Base-by-base conservation (phyloP, 2,888 invertebrate genomes). In the Lochmaea capreae region DNA sequence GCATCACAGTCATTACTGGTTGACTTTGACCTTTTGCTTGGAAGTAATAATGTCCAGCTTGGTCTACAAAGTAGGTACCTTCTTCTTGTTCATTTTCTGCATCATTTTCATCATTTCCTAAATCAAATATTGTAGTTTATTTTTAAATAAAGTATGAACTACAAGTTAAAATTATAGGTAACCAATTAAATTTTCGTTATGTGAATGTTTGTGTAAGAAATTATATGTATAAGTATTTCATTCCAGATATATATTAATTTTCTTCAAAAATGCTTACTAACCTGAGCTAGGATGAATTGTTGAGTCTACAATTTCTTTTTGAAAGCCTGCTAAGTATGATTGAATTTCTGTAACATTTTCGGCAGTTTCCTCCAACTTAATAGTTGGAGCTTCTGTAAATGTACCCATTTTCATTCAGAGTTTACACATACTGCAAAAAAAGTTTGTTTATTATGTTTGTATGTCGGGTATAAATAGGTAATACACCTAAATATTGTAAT, bases 1-100 rank as follows among this genome's bases (percentile, higher is more conserved):
- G 89, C 63, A 91, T 89, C 76, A 92, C 88, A 0, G 93, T 90
- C 85, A 93, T 90, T 62, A 93, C 89, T 72, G 90, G 91, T 75
- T 92, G 90, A 14, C 89, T 89, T 58, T 91, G 91, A 4, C 91
- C 91, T 52, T 91, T 90, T 2, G 92, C 91, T 86, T 95, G 95
- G 83, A 93, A 94, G 83, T 95, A 96, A 85, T 95, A 95, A 79
- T 94, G 92, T 0, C 95, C 95, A 46, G 93, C 90, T 85, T 94
- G 93, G 83, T 95, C 95, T 33, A 95, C 93, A 85, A 93, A 95
- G 83, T 94, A 95, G 1, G 94, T 93, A 9, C 93, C 93, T 78
- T 90, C 90, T 79, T 91, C 91, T 62, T 88, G 89, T 16, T 90
- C 89, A 3, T 86, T 90, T 72, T 82, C 87, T 78, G 80, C 85